Conservation (phyloP, 2,888 invertebrate species). For the Ichneumoninae sp. region DNA sequence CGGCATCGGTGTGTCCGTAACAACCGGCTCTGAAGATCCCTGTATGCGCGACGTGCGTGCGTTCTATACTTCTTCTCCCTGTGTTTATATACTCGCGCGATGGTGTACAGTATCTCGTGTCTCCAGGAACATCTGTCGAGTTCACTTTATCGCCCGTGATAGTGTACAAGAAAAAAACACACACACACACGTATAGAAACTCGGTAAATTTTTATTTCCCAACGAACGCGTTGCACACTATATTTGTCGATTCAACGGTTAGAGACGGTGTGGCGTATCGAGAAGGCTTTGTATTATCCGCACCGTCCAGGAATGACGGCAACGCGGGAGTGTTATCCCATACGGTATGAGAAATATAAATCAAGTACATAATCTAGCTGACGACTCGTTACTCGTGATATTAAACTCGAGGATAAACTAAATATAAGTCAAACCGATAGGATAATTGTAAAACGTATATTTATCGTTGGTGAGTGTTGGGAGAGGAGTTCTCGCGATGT, state of each 20-base stretch:
- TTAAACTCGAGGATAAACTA: slow-evolving; percentile 2
- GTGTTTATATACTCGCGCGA: slow-evolving; percentile 36
- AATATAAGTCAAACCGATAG: not conserved
- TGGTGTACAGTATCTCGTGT: slow-evolving; percentile 23
- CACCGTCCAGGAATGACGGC: slow-evolving; percentile 77
- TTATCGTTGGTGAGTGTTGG: not conserved
- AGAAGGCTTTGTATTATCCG: slow-evolving; percentile 30
- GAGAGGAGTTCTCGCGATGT: not conserved
- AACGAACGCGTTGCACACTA: not conserved
- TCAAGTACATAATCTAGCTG: slow-evolving; percentile 31
- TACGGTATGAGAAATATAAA: slow-evolving; percentile 78
- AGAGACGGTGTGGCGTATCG: not conserved
- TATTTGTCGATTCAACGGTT: not conserved
- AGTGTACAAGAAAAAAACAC: slow-evolving; percentile 32
- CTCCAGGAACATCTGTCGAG: slow-evolving; percentile 16
- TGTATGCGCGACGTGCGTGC: slow-evolving; percentile 64
- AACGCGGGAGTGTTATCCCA: slow-evolving; percentile 82
- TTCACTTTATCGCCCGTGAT: slow-evolving; percentile 35
- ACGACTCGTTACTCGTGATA: not conserved
- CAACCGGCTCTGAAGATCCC: slow-evolving; percentile 44
- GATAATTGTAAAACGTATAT: not conserved
- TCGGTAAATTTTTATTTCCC: not conserved
- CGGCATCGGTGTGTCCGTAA: slow-evolving; percentile 52
- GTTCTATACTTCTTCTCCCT: slow-evolving; percentile 52
- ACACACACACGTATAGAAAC: not conserved